These are phyloP conservation scores for Teleogryllus occipitalis DNA, from an alignment of 1,140 invertebrate genomes.

Conservation along the genomic window DNA sequence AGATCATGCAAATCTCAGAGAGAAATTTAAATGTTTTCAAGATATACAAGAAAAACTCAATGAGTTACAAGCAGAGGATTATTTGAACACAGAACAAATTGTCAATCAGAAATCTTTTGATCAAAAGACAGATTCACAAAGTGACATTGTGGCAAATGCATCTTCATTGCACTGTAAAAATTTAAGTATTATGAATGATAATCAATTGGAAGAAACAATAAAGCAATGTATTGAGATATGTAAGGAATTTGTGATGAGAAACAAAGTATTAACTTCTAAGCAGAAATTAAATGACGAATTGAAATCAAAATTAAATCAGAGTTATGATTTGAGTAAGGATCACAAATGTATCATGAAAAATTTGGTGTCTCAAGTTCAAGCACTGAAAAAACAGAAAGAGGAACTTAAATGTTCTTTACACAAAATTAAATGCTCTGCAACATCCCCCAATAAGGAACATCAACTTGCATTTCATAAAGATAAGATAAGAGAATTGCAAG, in stretches of 20 bases:
- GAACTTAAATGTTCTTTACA: conserved; percentile 57
- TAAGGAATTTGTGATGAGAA: conserved; percentile 48
- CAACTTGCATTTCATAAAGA: conserved; percentile 36
- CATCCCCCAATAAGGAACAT: not conserved
- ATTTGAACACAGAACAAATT: conserved; percentile 40
- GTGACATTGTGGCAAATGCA: not conserved
- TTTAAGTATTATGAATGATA: conserved; percentile 40
- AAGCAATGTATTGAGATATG: conserved; percentile 41
- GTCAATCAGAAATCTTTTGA: no score
- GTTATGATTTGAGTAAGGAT: conserved; percentile 41
- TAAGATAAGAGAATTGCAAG: conserved; percentile 67
- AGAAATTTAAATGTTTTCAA: conserved; percentile 38
- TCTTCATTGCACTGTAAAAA: not conserved
- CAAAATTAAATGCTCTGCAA: conserved; percentile 34
- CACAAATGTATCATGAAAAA: conserved; percentile 51
- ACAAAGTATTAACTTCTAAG: conserved; percentile 63
- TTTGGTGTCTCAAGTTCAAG: conserved; percentile 60
- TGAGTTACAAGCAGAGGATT: conserved; percentile 50
- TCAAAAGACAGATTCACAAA: not conserved
- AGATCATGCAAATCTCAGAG: conserved; percentile 28
- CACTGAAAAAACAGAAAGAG: conserved; percentile 64
- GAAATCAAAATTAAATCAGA: conserved; percentile 51
- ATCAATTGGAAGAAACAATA: conserved; percentile 51
- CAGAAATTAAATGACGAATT: conserved; percentile 63
- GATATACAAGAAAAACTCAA: conserved; percentile 50